Evolutionary conservation across 2,113 vertebrate species (phyloP).

Genomic region (Clinocottus analis): DNA sequence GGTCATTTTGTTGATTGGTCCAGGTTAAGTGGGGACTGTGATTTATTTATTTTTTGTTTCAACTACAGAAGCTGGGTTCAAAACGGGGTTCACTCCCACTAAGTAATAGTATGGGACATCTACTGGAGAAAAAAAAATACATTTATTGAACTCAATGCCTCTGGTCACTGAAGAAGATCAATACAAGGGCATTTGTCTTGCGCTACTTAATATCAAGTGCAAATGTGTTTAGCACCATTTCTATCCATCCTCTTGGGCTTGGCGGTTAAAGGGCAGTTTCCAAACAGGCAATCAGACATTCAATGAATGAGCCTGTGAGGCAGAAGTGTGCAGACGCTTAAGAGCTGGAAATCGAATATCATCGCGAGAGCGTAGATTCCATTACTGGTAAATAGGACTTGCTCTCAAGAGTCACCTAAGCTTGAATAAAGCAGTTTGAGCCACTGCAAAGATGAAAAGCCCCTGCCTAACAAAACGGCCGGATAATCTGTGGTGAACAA

Average conservation of each 20-base stretch:
- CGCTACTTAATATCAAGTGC: constrained; percentile 39
- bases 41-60: background rate
- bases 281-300: constrained; percentile 56
- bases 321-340: constrained; percentile 40
- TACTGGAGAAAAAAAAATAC: constrained; percentile 2
- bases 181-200: constrained; percentile 52
- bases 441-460: constrained; percentile 26
- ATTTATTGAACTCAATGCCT: constrained; percentile 19
- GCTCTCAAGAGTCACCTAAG: constrained; percentile 49
- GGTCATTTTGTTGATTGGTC: background rate
- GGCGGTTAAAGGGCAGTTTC: constrained; percentile 47
- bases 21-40: background rate
- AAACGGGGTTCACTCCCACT: background rate
- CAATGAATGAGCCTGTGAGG: constrained; percentile 45
- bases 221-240: constrained; percentile 46
- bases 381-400: constrained; percentile 55
- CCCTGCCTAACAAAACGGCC: constrained; percentile 24
- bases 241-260: constrained; percentile 31
- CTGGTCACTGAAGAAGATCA: constrained; percentile 36
- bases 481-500: constrained; percentile 31
- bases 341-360: constrained; percentile 61
- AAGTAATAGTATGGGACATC: background rate
- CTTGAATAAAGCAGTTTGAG: constrained; percentile 28
- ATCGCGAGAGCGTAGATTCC: constrained; percentile 38
- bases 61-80: constrained; percentile 1